These are phyloP conservation scores for Mesocentrotus franciscanus DNA, from an alignment of 53 echinoderm and acorn worm genomes.

Conservation along the genomic window DNA sequence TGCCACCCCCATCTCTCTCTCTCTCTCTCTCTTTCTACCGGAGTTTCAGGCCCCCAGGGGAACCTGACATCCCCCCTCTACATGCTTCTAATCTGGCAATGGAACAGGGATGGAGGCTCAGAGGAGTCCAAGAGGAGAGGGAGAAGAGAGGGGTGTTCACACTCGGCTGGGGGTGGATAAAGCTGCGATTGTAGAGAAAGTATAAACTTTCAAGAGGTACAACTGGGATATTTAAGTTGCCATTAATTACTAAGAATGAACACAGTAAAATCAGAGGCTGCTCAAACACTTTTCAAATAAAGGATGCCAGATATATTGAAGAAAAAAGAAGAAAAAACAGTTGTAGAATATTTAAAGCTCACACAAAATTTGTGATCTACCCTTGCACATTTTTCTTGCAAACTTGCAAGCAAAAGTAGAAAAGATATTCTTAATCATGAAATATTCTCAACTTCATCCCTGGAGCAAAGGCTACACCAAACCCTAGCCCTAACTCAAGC, in stretches of 20 bases:
- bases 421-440: not conserved
- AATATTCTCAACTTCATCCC: too few species aligned
- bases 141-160: slow-evolving; percentile 5
- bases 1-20: not conserved
- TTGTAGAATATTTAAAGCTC: too few species aligned
- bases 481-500: too few species aligned
- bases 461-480: too few species aligned
- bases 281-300: not conserved
- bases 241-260: not conserved
- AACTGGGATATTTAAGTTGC: not conserved
- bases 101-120: not conserved
- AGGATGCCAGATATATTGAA: not conserved
- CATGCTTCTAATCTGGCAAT: slow-evolving; percentile 35
- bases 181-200: not conserved
- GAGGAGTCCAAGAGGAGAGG: not conserved
- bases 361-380: too few species aligned
- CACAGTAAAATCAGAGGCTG: not conserved
- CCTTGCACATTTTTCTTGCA: not conserved
- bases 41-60: slow-evolving; percentile 17
- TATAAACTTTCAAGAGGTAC: not conserved
- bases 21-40: slow-evolving; percentile 11
- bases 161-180: not conserved
- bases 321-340: not conserved
- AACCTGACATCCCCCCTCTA: not conserved
- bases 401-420: not conserved